Base-by-base conservation (phyloP, 2,888 invertebrate genomes). In the Cerastis leucographa region DNA sequence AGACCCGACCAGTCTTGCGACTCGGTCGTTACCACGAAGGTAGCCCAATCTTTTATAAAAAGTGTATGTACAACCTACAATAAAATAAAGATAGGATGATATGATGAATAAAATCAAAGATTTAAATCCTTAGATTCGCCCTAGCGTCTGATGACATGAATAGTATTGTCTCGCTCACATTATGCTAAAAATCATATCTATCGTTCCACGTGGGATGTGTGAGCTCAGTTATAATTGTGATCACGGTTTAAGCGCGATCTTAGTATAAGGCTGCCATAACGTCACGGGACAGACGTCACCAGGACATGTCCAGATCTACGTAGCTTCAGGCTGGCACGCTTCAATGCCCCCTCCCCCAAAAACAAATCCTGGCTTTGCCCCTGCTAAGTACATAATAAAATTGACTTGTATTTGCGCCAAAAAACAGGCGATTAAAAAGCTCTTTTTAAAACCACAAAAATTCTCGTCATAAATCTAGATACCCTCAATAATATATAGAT, bases 31-130 rank as follows among this genome's bases (percentile, higher is more conserved):
- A 81, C 71, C 76, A 78, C 76, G 82, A 78, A 74, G 81, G 85
- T 90, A 87, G 75, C 79, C 86, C 88, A 89, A 87, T 86, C 70
- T 76, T 78, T 85, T 90, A 91, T 89, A 91, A 91, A 81, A 90
- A 89, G 89, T 91, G 87, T 92, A 92, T 92, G 86, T 92, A 92
- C 92, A 92, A 90, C 85, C 90, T 89, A 91, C 86, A 86, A 87
- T 71, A 87, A 88, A 90, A 88, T 25, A 51, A 71, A 84, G 84
- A 84, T 40, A 84, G 75, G 73, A 85, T 88, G 78, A 86, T 78
- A 82, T 88, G 78, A 64, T n/a, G 40, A 42, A 11, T 64, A n/a
- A n/a, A 25, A 17, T 64, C 64, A 14, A 64, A 64, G 42, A 64
- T 64, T 64, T 64, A 25, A 64, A 64, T 64, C 42, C 14, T 64